Percentiles rank a stretch among this genome's conserved stretches.
Evolutionary conservation across 2,888 invertebrate species (phyloP).

Genomic region (Caenorhabditis plicata): DNA sequence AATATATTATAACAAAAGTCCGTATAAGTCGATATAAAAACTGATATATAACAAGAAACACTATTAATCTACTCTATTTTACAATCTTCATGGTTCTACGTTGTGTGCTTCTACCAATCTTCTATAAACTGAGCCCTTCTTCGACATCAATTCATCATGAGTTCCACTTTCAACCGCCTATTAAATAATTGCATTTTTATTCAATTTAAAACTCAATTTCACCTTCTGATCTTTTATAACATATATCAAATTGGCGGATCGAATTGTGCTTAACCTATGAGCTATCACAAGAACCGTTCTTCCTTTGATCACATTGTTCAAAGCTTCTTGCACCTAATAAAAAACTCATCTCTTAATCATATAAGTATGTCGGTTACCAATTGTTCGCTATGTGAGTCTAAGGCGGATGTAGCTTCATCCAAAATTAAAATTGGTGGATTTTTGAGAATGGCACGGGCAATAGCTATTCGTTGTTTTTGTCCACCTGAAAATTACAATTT

Average conservation of each 20-base stretch:
- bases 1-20: too few species aligned
- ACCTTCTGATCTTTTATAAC: constrained; percentile 83
- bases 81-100: constrained; percentile 17
- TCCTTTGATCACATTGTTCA: constrained; percentile 79
- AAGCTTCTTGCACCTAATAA: constrained; percentile 71
- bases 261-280: constrained; percentile 86
- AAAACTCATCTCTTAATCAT: not conserved
- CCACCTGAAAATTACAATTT: constrained; percentile 75
- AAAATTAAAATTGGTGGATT: constrained; percentile 79
- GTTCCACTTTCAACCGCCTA: constrained; percentile 67
- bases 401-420: constrained; percentile 94
- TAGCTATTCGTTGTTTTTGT: constrained; percentile 80
- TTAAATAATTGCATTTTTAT: not conserved
- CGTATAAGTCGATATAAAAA: too few species aligned
- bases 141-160: constrained; percentile 78
- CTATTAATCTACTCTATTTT: too few species aligned
- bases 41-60: too few species aligned
- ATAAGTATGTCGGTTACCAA: constrained; percentile 26
- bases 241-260: constrained; percentile 86
- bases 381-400: constrained; percentile 66
- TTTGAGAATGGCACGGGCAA: constrained; percentile 88
- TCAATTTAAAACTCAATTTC: not conserved
- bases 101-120: constrained; percentile 32
- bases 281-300: constrained; percentile 93
- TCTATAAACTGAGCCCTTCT: constrained; percentile 71